These are phyloP conservation scores for Cheumatopsyche charites DNA, from an alignment of 1,140 invertebrate species.

Conservation along the genomic window DNA sequence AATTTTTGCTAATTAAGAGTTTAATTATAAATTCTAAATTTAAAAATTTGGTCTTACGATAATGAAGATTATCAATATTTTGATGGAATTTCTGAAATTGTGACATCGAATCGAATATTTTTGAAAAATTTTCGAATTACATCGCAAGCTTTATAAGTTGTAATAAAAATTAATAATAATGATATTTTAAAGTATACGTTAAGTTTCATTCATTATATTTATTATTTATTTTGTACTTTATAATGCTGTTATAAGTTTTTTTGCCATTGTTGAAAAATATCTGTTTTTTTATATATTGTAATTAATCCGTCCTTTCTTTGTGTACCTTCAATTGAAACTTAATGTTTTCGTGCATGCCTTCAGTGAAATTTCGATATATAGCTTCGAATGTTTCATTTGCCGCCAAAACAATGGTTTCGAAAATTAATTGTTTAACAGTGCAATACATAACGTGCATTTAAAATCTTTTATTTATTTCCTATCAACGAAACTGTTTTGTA, in stretches of 20 bases:
- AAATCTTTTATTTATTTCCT: slow-evolving; percentile 21
- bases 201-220: slow-evolving; percentile 12
- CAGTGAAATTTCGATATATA: not conserved
- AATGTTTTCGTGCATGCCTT: not conserved
- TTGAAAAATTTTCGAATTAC: not conserved
- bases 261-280: slow-evolving; percentile 11
- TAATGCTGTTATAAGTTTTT: slow-evolving; percentile 7
- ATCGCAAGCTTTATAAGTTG: not conserved
- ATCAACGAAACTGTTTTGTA: slow-evolving; percentile 20
- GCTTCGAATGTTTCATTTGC: not conserved
- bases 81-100: too few species aligned
- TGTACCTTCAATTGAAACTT: slow-evolving; percentile 3
- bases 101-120: too few species aligned
- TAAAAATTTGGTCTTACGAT: too few species aligned
- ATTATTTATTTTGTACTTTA: slow-evolving; percentile 1
- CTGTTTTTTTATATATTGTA: slow-evolving; percentile 4
- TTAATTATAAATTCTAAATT: slow-evolving; percentile 4
- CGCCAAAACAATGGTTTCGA: too few species aligned
- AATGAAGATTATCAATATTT: too few species aligned
- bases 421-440: too few species aligned
- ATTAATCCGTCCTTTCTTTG: not conserved
- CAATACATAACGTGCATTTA: too few species aligned
- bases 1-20: not conserved
- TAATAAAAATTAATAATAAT: not conserved
- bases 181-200: not conserved